These are phyloP conservation scores for Apotomis capreana DNA, from an alignment of 2,888 invertebrate species.

Conservation along the genomic window DNA sequence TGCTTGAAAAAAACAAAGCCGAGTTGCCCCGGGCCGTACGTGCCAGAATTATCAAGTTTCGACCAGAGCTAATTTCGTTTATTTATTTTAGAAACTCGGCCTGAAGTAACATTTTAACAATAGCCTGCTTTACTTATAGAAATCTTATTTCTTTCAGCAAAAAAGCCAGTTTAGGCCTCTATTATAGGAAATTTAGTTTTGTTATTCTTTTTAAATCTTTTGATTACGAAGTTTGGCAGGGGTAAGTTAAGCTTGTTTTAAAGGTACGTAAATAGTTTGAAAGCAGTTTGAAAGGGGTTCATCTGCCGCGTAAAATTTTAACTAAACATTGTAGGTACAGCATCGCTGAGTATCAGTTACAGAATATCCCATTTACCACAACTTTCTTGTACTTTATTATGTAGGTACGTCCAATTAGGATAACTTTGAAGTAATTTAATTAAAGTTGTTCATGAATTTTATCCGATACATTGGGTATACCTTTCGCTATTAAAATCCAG, in stretches of 20 bases:
- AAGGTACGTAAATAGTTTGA: too few relatives aligned
- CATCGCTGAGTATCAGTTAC: too few relatives aligned
- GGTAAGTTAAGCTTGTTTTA: background rate
- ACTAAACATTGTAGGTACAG: too few relatives aligned
- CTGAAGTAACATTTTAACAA: slow-evolving; percentile 6
- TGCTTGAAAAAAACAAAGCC: slow-evolving; percentile 15
- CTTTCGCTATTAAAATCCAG: too few relatives aligned
- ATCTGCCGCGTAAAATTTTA: too few relatives aligned
- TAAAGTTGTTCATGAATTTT: too few relatives aligned
- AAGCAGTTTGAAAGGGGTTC: too few relatives aligned
- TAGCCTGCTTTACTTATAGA: background rate
- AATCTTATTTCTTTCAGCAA: background rate
- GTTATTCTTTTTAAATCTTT: background rate
- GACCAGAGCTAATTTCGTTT: slow-evolving; percentile 10
- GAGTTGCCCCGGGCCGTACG: slow-evolving; percentile 19
- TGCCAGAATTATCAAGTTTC: slow-evolving; percentile 24
- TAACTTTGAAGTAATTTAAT: too few relatives aligned
- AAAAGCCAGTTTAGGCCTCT: background rate
- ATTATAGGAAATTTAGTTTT: background rate
- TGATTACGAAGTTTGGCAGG: background rate
- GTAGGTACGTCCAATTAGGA: too few relatives aligned
- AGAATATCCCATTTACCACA: too few relatives aligned
- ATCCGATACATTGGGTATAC: too few relatives aligned
- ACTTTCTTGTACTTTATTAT: too few relatives aligned
- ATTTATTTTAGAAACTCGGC: slow-evolving; percentile 30